phyloP scores from a whole-genome alignment of 92 coral and sea anemone genomes.

The Zoanthus sociatus region DNA sequence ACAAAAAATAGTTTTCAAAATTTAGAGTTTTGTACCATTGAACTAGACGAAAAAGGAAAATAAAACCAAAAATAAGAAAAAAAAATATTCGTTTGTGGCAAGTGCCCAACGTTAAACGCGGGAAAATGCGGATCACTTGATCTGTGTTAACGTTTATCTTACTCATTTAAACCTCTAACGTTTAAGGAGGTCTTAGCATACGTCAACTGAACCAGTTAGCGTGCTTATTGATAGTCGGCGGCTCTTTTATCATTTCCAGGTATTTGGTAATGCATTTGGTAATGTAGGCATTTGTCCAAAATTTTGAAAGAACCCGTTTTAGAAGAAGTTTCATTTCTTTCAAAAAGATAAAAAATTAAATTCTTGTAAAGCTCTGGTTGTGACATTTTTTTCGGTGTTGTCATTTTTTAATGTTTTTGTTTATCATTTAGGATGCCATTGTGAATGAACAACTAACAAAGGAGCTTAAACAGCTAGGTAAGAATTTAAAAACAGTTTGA shows the following conservation, averaged over 20 bases:
- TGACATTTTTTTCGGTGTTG: not conserved
- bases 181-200: not conserved
- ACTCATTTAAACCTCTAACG: not conserved
- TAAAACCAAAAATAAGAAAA: not conserved
- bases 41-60: no score
- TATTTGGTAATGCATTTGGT: not conserved
- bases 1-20: no score
- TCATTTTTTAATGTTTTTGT: not conserved
- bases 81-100: no score
- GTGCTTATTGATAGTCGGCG: not conserved
- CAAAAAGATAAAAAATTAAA: not conserved
- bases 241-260: not conserved
- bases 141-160: no score
- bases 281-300: not conserved
- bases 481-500: not conserved
- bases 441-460: conserved; percentile 75
- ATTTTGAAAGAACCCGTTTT: not conserved
- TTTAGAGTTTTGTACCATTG: no score
- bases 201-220: not conserved
- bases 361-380: not conserved
- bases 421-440: conserved; percentile 67
- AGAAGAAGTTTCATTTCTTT: not conserved
- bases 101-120: no score
- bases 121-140: no score
- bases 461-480: conserved; percentile 92